Percentiles rank a stretch among this genome's conserved stretches.
Evolutionary conservation across 1,140 invertebrate genomes (phyloP).

Genomic region (Lerema accius): DNA sequence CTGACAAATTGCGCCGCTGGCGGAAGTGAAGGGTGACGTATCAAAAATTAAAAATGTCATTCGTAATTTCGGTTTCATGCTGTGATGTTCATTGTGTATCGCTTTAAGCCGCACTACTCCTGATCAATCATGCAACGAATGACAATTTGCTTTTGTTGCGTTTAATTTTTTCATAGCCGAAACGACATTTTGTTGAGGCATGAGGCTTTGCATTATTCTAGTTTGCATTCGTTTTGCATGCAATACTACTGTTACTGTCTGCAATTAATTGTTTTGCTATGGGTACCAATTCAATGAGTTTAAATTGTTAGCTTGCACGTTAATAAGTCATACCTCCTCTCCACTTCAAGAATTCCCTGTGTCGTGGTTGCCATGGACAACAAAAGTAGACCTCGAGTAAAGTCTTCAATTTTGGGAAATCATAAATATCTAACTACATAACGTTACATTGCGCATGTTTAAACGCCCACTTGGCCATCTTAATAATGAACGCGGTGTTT

Average conservation of each 20-base stretch:
- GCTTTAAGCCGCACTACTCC: slow-evolving; percentile 11
- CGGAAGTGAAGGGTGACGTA: slow-evolving; percentile 42
- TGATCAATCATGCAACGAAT: slow-evolving; percentile 27
- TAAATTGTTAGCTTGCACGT: too few species aligned
- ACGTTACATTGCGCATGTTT: background rate
- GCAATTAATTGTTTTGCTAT: too few species aligned
- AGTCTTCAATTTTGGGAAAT: background rate
- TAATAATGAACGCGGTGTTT: slow-evolving; percentile 13
- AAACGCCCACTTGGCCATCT: background rate
- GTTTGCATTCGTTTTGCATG: background rate
- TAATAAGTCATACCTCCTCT: too few species aligned
- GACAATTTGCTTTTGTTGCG: slow-evolving; percentile 20
- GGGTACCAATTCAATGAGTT: too few species aligned
- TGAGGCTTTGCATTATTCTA: background rate
- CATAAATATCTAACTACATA: background rate
- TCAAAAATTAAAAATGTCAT: slow-evolving; percentile 38
- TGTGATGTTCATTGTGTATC: slow-evolving; percentile 18
- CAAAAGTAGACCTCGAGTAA: background rate
- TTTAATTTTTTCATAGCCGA: slow-evolving; percentile 6
- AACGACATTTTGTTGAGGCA: slow-evolving; percentile 8
- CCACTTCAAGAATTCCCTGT: too few species aligned
- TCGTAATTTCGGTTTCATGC: slow-evolving; percentile 12
- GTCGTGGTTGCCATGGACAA: too few species aligned
- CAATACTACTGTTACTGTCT: too few species aligned
- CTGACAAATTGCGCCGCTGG: slow-evolving; percentile 41